Evolutionary conservation across 2,113 vertebrate genomes (phyloP), one percentile per base, ranked within the genome.

Genomic region (Tetrao urogallus): DNA sequence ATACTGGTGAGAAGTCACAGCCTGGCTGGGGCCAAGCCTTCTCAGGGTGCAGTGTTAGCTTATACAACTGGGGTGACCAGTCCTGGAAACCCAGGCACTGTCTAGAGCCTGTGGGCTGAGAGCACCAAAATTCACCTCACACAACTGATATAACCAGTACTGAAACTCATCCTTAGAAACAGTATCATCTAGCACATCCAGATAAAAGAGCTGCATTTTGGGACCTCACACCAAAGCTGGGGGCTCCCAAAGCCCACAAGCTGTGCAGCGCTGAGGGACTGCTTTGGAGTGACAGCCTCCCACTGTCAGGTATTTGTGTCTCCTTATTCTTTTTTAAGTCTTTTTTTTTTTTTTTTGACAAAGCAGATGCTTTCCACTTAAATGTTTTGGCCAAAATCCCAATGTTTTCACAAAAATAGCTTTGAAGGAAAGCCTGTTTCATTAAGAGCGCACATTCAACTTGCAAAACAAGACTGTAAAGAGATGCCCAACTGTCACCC

Each of bases 361-460:
- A 88, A 89, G 19, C 21, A 91, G 56, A 64, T 82, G 82, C 50
- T 92, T 95, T 93, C 21, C 36, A 82, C 54, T 38, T 21, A 73
- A 85, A 60, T 10, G 4, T 43, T 88, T 86, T 76, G 54, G 50
- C 43, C 54, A 72, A 91, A 91, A 88, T 63, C 32, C 60, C 19
- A 56, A 3, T 52, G n/a, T 87, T 87, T 89, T 89, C 5, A 76
- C 17, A 60, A 67, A 79, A 89, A 63, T 30, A 1, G 0, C 50
- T 73, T 38, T 77, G 48, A 93, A 66, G 36, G 40, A 74, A 52
- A 40, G 34, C 32, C 54, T 77, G 82, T 74, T 77, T 80, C 36
- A 54, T 74, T 52, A 88, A 70, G 13, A 1, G 0, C 10, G 58
- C 10, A 21, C 28, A 60, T 64, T 80, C 54, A 65, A 30, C n/a